These are phyloP conservation scores for Drosophila oshimai DNA, from an alignment of 1,140 invertebrate species.

Conservation along the genomic window DNA sequence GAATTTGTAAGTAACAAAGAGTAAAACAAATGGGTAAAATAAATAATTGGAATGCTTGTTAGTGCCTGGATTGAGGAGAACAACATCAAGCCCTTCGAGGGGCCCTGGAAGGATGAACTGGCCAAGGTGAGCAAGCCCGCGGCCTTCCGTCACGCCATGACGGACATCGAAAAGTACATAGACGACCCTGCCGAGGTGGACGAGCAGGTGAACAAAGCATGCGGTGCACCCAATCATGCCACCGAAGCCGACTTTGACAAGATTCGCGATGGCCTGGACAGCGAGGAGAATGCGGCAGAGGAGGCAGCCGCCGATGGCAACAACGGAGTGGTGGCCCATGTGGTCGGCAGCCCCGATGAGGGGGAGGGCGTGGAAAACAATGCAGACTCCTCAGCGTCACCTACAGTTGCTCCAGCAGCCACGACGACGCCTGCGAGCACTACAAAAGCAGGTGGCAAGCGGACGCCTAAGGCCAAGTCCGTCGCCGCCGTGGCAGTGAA, in stretches of 20 bases:
- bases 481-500: conserved; percentile 50
- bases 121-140: conserved; percentile 90
- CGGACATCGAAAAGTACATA: conserved; percentile 93
- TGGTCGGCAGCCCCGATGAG: conserved; percentile 66
- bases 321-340: conserved; percentile 64
- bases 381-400: conserved; percentile 28
- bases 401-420: conserved; percentile 9
- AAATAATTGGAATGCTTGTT: conserved; percentile 6
- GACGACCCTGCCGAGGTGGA: conserved; percentile 86
- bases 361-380: conserved; percentile 45
- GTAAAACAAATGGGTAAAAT: background rate
- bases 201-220: conserved; percentile 82
- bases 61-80: conserved; percentile 96
- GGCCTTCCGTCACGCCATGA: conserved; percentile 92
- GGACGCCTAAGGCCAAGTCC: conserved; percentile 74
- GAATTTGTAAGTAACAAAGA: conserved; percentile 91
- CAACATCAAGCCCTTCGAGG: conserved; percentile 91
- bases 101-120: conserved; percentile 91
- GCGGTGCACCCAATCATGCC: conserved; percentile 64
- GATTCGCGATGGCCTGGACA: conserved; percentile 84
- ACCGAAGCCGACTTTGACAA: conserved; percentile 88
- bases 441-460: conserved; percentile 50
- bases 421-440: conserved; percentile 47
- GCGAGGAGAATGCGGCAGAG: conserved; percentile 81
- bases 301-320: conserved; percentile 67